phyloP scores from a whole-genome alignment of 2,797 vertebrate species.

The Poecilia picta region DNA sequence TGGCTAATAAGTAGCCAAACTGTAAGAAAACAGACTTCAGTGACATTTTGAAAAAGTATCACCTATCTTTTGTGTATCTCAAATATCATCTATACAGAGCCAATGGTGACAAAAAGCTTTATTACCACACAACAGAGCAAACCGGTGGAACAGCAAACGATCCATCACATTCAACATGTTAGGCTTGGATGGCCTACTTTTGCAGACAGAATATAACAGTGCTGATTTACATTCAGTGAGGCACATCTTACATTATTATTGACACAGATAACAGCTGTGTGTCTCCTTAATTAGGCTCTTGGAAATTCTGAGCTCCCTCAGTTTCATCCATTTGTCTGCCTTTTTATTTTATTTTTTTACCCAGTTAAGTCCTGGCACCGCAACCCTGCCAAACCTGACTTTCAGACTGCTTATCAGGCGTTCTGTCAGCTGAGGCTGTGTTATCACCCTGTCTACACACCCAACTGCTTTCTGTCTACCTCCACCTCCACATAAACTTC shows the following conservation, averaged over 20 bases:
- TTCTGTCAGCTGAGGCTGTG: constrained; percentile 65
- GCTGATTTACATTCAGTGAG: constrained; percentile 35
- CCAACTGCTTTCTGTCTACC: constrained; percentile 73
- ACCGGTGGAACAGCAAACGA: background rate
- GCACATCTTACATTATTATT: constrained; percentile 25
- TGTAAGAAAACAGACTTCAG: background rate
- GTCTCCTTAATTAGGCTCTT: constrained; percentile 43
- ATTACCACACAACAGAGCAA: background rate
- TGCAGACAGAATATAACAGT: constrained; percentile 27
- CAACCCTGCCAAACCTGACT: constrained; percentile 70
- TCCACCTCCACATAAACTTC: constrained; percentile 63
- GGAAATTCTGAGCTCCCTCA: constrained; percentile 27
- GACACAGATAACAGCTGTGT: constrained; percentile 40
- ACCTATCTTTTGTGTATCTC: background rate
- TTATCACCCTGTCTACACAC: constrained; percentile 72
- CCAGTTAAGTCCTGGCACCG: constrained; percentile 30
- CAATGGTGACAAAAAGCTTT: background rate
- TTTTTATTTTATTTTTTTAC: constrained; percentile 15
- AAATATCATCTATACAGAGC: constrained; percentile 5
- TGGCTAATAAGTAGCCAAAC: background rate
- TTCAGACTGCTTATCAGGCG: constrained; percentile 72
- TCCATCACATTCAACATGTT: constrained; percentile 26
- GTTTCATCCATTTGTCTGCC: constrained; percentile 40
- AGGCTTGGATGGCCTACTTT: constrained; percentile 35
- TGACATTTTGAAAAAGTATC: background rate